phyloP scores from a whole-genome alignment of 2,888 invertebrate genomes.

The Mantis religiosa region DNA sequence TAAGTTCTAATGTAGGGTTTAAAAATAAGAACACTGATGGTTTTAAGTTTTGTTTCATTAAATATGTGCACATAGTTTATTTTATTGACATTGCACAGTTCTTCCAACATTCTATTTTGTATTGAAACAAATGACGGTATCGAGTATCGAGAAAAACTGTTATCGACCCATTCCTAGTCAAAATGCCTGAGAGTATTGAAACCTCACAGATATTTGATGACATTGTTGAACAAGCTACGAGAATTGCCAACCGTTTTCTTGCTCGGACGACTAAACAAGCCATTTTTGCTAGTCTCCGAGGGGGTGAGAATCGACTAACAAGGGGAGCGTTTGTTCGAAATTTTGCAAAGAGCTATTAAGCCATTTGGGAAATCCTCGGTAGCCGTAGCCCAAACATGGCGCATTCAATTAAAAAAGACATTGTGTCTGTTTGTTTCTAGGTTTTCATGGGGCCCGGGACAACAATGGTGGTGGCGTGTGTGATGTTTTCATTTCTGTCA shows the following conservation, averaged over 20 bases:
- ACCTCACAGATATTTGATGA: too few species aligned
- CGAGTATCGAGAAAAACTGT: too few species aligned
- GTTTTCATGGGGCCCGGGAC: background rate
- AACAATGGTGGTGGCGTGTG: background rate
- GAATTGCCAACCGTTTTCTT: background rate
- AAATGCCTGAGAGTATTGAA: too few species aligned
- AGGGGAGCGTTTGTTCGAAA: background rate
- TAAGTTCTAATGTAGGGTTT: too few species aligned
- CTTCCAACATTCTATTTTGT: too few species aligned
- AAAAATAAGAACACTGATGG: too few species aligned
- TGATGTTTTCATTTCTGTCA: slow-evolving; percentile 17
- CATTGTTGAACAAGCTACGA: too few species aligned
- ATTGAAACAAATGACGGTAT: too few species aligned
- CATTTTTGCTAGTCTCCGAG: background rate
- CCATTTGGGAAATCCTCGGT: background rate
- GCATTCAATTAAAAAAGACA: background rate
- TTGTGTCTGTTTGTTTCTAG: background rate
- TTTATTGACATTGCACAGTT: too few species aligned
- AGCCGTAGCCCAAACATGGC: background rate
- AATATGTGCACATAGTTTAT: too few species aligned
- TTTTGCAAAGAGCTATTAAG: background rate
- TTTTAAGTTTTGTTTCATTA: too few species aligned
- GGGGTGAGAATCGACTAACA: background rate
- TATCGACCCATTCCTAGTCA: too few species aligned
- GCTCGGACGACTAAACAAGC: background rate